A percentile compares a stretch with the other conserved stretches of the same genome.
Conservation (phyloP, 2,888 invertebrate species). For the Megaustenia siamemsis region DNA sequence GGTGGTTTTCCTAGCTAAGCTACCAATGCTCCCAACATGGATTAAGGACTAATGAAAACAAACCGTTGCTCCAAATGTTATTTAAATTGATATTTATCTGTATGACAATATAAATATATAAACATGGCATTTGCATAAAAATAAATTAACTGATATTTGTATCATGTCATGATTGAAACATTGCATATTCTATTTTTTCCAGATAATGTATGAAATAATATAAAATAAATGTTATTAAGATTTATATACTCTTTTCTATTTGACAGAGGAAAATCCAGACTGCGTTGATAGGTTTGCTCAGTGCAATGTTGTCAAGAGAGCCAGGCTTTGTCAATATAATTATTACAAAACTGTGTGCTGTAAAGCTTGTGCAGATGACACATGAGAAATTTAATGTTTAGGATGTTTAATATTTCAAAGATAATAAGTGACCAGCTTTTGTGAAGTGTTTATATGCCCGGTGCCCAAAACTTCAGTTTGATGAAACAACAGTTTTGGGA, state of each 20-base stretch:
- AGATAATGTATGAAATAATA: not conserved
- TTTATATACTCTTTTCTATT: not conserved
- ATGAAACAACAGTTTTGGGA: not conserved
- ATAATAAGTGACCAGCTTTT: constrained; percentile 1
- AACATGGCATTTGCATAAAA: too few species aligned
- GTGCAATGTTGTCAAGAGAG: constrained; percentile 91
- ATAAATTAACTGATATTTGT: not conserved
- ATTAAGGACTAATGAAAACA: too few species aligned
- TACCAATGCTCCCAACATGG: too few species aligned
- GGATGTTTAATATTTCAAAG: not conserved
- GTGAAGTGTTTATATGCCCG: not conserved
- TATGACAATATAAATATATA: too few species aligned
- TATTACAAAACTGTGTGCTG: constrained; percentile 93
- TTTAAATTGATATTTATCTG: too few species aligned
- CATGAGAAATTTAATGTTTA: constrained; percentile 35
- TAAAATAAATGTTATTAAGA: not conserved
- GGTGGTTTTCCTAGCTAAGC: too few species aligned
- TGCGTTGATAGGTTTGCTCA: constrained; percentile 89
- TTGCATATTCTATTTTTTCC: not conserved
- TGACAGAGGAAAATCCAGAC: constrained; percentile 58
- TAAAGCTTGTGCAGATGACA: constrained; percentile 81
- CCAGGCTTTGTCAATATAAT: constrained; percentile 90
- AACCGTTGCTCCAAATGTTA: too few species aligned
- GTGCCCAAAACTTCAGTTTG: not conserved
- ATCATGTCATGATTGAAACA: not conserved